These are phyloP conservation scores for Sebastes diaconus DNA, from an alignment of 2,797 vertebrate genomes.

Conservation along the genomic window DNA sequence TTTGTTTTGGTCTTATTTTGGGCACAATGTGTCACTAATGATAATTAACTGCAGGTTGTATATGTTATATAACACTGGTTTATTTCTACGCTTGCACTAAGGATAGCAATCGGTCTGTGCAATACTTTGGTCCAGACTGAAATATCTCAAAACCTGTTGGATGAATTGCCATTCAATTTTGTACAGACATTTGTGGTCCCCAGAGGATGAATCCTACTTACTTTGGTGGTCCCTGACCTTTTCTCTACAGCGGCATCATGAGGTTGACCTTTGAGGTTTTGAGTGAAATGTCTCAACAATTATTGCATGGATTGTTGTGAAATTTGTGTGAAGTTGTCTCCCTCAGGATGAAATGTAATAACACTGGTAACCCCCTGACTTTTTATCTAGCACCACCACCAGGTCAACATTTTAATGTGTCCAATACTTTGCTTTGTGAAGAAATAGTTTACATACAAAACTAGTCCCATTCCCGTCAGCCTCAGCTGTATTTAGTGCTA, in stretches of 20 bases:
- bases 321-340: too few relatives aligned
- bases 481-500: neutral
- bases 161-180: neutral
- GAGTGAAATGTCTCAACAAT: too few relatives aligned
- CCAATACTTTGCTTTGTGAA: neutral
- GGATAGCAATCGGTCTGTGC: neutral
- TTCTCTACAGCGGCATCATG: too few relatives aligned
- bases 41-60: neutral
- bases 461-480: neutral
- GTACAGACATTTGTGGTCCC: neutral
- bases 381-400: neutral
- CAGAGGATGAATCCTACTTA: neutral
- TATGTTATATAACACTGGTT: neutral
- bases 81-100: neutral
- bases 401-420: neutral
- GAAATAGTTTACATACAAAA: neutral
- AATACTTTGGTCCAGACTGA: neutral
- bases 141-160: neutral
- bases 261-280: too few relatives aligned
- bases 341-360: too few relatives aligned
- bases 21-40: neutral
- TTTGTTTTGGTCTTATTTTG: neutral
- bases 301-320: too few relatives aligned
- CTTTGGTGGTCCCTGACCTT: neutral
- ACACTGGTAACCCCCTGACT: too few relatives aligned